Percentiles rank a stretch among this genome's conserved stretches.
phyloP scores from a whole-genome alignment of 2,113 vertebrate species.

The Rattus rattus region DNA sequence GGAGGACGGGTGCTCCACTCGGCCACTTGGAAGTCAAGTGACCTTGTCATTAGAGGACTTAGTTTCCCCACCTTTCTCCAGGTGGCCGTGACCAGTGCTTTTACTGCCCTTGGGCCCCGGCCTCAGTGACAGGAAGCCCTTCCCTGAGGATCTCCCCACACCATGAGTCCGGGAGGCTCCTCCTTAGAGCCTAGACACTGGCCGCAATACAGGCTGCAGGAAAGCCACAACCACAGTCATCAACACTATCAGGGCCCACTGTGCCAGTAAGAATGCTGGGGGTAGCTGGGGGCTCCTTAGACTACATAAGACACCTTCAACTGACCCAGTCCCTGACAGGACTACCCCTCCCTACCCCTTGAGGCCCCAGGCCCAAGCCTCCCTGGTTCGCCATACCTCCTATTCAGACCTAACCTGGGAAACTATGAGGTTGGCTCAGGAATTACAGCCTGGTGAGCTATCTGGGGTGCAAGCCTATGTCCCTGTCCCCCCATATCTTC shows the following conservation, averaged over 20 bases:
- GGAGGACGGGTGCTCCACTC: too few species aligned
- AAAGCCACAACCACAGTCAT: too few species aligned
- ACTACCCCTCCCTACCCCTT: neutral
- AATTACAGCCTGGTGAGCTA: neutral
- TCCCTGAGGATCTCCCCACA: too few species aligned
- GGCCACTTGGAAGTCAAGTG: neutral
- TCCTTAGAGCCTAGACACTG: neutral
- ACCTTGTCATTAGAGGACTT: neutral
- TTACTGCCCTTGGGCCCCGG: neutral
- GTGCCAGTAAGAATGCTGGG: neutral
- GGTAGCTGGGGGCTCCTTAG: too few species aligned
- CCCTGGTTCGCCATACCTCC: neutral
- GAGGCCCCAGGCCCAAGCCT: too few species aligned
- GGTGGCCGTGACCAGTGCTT: neutral
- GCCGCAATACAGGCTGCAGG: neutral
- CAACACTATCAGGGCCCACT: neutral
- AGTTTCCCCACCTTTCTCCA: accelerated
- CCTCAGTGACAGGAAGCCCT: neutral
- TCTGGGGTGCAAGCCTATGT: neutral
- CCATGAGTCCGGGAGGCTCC: accelerated
- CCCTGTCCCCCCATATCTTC: neutral
- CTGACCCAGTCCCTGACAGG: neutral
- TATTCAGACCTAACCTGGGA: neutral
- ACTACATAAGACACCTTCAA: neutral
- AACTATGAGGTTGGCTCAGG: neutral